Evolutionary conservation across 2,113 vertebrate species (phyloP).

Genomic region (Hemichromis elongatus): DNA sequence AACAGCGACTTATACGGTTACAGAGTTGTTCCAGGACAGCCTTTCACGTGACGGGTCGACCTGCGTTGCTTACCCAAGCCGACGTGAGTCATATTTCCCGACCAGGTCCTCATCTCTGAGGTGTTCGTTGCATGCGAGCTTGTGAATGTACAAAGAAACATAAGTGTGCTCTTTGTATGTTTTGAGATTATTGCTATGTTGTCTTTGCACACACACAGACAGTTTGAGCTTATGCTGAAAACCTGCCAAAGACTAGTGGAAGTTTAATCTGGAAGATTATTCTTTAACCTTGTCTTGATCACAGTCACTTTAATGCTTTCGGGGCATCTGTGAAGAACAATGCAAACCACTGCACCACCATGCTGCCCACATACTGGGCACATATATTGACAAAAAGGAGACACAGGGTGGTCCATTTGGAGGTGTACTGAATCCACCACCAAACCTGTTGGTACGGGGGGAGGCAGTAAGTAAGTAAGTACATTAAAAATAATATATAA

Average conservation of each 20-base stretch:
- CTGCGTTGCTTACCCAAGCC: neutral
- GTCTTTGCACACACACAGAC: neutral
- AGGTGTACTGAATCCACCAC: neutral
- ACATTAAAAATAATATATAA: neutral
- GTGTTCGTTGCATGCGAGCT: neutral
- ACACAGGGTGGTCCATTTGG: neutral
- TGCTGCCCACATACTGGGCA: neutral
- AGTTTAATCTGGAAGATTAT: neutral
- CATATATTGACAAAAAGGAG: neutral
- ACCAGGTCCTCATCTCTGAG: constrained; percentile 8
- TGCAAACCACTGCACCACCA: neutral
- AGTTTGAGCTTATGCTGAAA: neutral
- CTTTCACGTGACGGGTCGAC: constrained; percentile 35
- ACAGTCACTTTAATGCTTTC: neutral
- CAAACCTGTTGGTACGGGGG: neutral
- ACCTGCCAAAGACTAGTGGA: neutral
- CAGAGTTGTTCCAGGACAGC: constrained; percentile 73
- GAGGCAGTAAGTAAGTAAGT: neutral
- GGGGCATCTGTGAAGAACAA: neutral
- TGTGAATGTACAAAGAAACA: neutral
- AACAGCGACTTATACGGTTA: constrained; percentile 72
- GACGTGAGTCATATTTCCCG: constrained; percentile 56
- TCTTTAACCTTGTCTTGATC: neutral
- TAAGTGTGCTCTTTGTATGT: neutral
- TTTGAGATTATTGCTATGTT: neutral